Conservation (phyloP, 2,888 invertebrate species). For the Tenthredo mesomela region DNA sequence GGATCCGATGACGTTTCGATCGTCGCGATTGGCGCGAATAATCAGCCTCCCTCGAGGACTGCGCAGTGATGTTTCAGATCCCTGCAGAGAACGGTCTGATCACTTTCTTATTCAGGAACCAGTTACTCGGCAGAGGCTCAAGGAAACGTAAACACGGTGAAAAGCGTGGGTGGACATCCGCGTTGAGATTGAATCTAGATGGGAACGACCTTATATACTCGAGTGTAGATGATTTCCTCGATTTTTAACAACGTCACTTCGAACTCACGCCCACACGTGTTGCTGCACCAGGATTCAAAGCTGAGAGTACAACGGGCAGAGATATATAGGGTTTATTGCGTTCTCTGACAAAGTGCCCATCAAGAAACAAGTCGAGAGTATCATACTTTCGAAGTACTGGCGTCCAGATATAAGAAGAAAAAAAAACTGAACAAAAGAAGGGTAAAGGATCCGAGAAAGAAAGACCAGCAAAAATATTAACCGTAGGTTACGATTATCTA, state of each 20-base stretch:
- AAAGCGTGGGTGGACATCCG: slow-evolving; percentile 46
- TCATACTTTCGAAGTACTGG: neutral
- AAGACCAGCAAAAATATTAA: neutral
- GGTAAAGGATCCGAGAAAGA: neutral
- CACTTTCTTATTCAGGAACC: slow-evolving; percentile 20
- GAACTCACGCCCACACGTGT: slow-evolving; percentile 4
- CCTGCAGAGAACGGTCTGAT: neutral
- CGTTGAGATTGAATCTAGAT: slow-evolving; percentile 48
- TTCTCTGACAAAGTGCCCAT: slow-evolving; percentile 39
- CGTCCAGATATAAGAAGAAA: neutral
- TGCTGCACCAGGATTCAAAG: slow-evolving; percentile 10
- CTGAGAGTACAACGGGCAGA: neutral
- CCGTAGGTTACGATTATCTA: slow-evolving; percentile 20
- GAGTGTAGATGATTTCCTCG: slow-evolving; percentile 32
- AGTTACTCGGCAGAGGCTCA: slow-evolving; percentile 2
- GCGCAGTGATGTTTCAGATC: neutral
- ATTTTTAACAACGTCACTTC: slow-evolving; percentile 36
- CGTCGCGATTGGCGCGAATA: slow-evolving; percentile 13
- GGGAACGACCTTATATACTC: slow-evolving; percentile 34
- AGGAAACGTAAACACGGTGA: slow-evolving; percentile 36
- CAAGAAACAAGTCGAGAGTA: slow-evolving; percentile 14
- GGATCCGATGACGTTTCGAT: slow-evolving; percentile 37
- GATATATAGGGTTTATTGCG: slow-evolving; percentile 37
- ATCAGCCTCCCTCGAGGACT: slow-evolving; percentile 2
- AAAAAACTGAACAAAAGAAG: neutral